These are phyloP conservation scores for Acleris laterana DNA, from an alignment of 2,888 invertebrate species.

Conservation along the genomic window DNA sequence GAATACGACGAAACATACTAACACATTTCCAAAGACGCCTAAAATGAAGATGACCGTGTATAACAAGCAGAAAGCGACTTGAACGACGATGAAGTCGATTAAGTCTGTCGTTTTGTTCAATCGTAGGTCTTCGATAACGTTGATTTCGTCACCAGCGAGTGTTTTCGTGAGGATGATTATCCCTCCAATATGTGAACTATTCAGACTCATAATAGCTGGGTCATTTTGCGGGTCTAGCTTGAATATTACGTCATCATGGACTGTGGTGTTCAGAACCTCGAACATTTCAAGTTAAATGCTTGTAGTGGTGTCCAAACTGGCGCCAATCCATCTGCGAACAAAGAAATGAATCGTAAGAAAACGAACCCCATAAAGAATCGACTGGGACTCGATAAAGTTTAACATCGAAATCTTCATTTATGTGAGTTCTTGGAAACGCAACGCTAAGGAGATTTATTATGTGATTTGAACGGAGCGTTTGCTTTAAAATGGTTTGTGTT, in stretches of 20 bases:
- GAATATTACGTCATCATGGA: slow-evolving; percentile 51
- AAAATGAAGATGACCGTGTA: slow-evolving; percentile 92
- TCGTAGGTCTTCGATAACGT: slow-evolving; percentile 73
- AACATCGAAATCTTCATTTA: slow-evolving; percentile 17
- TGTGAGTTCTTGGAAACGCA: slow-evolving; percentile 6
- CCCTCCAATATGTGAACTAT: slow-evolving; percentile 64
- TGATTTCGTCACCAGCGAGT: slow-evolving; percentile 72
- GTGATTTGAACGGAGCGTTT: background rate
- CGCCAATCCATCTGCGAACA: slow-evolving; percentile 72
- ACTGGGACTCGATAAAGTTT: slow-evolving; percentile 24
- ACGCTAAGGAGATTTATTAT: background rate
- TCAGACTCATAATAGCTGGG: slow-evolving; percentile 65
- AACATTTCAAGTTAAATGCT: slow-evolving; percentile 54
- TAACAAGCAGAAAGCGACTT: slow-evolving; percentile 89
- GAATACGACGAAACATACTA: slow-evolving; percentile 94
- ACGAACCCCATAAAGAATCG: slow-evolving; percentile 25
- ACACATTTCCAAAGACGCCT: slow-evolving; percentile 91
- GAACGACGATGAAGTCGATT: slow-evolving; percentile 87
- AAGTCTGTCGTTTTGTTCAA: slow-evolving; percentile 80
- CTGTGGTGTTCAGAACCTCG: slow-evolving; percentile 50
- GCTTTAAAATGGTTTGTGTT: too few relatives aligned
- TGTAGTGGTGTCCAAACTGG: slow-evolving; percentile 37
- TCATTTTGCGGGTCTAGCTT: slow-evolving; percentile 56
- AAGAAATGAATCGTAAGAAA: slow-evolving; percentile 42
- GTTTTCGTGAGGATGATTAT: slow-evolving; percentile 74